Evolutionary conservation across 2,888 invertebrate species (phyloP).

Genomic region (Quadroppia sp.): DNA sequence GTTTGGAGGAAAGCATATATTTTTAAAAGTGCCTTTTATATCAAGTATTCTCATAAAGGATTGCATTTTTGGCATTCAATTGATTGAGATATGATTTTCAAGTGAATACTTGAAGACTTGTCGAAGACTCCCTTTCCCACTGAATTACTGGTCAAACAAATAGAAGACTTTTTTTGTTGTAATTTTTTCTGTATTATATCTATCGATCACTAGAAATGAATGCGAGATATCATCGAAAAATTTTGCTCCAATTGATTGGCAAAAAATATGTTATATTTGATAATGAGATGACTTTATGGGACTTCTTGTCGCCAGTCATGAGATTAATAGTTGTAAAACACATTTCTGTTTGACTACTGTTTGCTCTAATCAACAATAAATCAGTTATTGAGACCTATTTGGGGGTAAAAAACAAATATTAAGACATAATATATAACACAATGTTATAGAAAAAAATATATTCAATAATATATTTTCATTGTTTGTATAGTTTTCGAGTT

Average conservation of each 20-base stretch:
- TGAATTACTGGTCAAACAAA: not conserved
- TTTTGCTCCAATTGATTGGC: conserved; percentile 12
- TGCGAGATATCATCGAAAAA: not conserved
- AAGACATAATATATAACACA: too few species aligned
- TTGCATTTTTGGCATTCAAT: too few species aligned
- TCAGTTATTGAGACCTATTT: not conserved
- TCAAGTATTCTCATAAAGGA: too few species aligned
- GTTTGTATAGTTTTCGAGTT: not conserved
- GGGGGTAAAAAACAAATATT: too few species aligned
- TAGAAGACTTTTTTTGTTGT: not conserved
- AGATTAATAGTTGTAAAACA: not conserved
- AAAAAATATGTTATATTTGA: not conserved
- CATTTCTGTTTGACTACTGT: not conserved
- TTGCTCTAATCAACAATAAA: not conserved
- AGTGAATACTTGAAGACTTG: too few species aligned
- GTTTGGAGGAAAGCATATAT: too few species aligned
- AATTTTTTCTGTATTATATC: not conserved
- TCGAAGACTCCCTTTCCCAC: not conserved
- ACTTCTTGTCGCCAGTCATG: conserved; percentile 2
- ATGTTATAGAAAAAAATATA: too few species aligned
- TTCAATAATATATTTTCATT: too few species aligned
- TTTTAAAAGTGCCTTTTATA: too few species aligned
- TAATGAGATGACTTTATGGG: not conserved
- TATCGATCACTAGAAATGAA: not conserved
- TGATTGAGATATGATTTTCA: too few species aligned